Evolutionary conservation across 1,140 invertebrate species (phyloP), one percentile per base, ranked within the genome.

Genomic region (Camponotus pennsylvanicus): DNA sequence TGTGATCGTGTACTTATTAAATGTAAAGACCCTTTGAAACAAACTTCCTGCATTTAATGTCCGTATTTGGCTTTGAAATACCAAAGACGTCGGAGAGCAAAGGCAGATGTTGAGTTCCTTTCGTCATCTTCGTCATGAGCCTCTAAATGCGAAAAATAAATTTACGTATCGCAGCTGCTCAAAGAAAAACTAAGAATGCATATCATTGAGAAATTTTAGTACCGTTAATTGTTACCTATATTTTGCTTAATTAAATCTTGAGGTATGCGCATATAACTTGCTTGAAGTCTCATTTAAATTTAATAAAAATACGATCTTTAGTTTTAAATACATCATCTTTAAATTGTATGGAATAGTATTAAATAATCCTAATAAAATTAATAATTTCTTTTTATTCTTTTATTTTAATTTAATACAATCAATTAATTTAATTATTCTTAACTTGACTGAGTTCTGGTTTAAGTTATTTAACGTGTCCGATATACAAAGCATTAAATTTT

Each of bases 71-170:
- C 42, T 83, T 66, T 61, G 32, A 69, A 86, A 32, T 63, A 45
- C 42, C 11, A 0, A 63, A 21, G 37, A 86, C 27, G 45, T 67
- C 76, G 49, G 76, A 61, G 59, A 66, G 52, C 37, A 59, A 71
- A 61, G 61, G 73, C 84, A 87, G 85, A 89, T 90, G 88, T 87
- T 66, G n/a, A 45, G 57, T 88, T 77, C 82, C 76, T 77, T 89
- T 80, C 86, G 76, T 76, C 79, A 69, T 84, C 61, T 59, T 52
- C n/a, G 34, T 82, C 57, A 15, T 37, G 18, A 45, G 49, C 55
- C 40, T 75, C 80, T 64, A 79, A 42, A 66, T 59, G 59, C 45
- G 69, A 34, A 86, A 70, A 88, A 70, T 76, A 88, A 88, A 88
- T 88, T 77, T 55, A 80, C 18, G 42, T 52, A 66, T 15, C 21